A percentile compares a stretch with the other conserved stretches of the same genome.
Conservation (phyloP, 2,888 invertebrate genomes). For the Pristionchus mayeri region DNA sequence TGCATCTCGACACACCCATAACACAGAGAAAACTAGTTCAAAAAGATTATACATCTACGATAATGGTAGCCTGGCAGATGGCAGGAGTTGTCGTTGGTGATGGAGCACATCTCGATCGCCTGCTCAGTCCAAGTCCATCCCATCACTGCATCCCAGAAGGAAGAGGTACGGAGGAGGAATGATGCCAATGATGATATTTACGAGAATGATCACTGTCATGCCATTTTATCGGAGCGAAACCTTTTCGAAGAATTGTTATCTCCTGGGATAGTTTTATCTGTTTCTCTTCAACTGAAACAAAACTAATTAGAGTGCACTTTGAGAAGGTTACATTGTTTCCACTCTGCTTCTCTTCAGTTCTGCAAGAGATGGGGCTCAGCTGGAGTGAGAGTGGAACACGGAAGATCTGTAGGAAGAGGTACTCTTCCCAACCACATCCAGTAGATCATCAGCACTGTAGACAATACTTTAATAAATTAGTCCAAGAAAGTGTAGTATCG, state of each 20-base stretch:
- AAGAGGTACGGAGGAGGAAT: constrained; percentile 15
- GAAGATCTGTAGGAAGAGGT: constrained; percentile 4
- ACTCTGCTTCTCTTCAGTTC: constrained; percentile 3
- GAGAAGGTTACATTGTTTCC: background rate
- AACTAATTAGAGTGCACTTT: too few species aligned
- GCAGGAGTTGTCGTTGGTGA: constrained; percentile 1
- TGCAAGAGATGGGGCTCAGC: constrained; percentile 43
- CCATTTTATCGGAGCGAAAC: background rate
- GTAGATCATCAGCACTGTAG: too few species aligned
- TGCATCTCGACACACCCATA: background rate
- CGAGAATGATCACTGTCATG: background rate
- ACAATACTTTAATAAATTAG: too few species aligned
- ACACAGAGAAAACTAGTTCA: too few species aligned
- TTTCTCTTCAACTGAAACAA: too few species aligned
- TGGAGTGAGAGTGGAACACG: constrained; percentile 5
- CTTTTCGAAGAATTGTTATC: too few species aligned
- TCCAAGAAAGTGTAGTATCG: too few species aligned
- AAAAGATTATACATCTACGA: too few species aligned
- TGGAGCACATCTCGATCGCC: background rate
- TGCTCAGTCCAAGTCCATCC: constrained; percentile 38
- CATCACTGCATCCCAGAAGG: constrained; percentile 33
- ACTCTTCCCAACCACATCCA: too few species aligned
- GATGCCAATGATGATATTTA: too few species aligned
- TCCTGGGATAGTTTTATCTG: too few species aligned
- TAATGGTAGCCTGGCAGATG: background rate